Evolutionary conservation across 2,888 invertebrate genomes (phyloP).

Genomic region (Chouioia cunea): DNA sequence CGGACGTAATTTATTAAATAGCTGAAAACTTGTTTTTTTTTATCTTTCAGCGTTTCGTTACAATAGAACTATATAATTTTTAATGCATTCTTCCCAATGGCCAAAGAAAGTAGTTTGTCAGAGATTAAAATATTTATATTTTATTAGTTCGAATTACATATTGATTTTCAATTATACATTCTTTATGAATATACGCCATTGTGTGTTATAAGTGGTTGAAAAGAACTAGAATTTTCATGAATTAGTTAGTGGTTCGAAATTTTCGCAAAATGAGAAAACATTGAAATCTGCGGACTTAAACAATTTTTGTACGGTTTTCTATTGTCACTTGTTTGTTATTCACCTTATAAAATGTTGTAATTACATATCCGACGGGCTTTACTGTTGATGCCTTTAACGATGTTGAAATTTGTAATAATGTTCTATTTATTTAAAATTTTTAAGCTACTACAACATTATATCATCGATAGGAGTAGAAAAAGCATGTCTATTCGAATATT

Average conservation of each 20-base stretch:
- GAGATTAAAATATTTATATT: constrained; percentile 42
- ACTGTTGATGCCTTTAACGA: constrained; percentile 38
- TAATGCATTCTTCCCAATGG: constrained; percentile 53
- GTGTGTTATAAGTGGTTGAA: constrained; percentile 13
- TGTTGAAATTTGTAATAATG: constrained; percentile 2
- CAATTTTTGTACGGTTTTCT: constrained; percentile 22
- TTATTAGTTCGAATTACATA: constrained; percentile 29
- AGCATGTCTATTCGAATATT: too few species aligned
- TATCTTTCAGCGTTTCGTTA: constrained; percentile 31
- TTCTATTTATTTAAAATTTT: too few species aligned
- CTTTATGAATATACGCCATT: constrained; percentile 4
- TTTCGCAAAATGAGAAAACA: constrained; percentile 23
- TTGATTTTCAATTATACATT: constrained; percentile 23
- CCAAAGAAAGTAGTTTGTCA: constrained; percentile 54
- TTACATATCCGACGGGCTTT: constrained; percentile 34
- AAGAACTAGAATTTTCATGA: constrained; percentile 34
- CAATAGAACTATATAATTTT: constrained; percentile 30
- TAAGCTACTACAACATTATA: too few species aligned
- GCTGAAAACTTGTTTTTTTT: constrained; percentile 7
- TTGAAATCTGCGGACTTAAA: constrained; percentile 11
- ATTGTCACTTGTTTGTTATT: constrained; percentile 41
- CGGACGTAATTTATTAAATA: neutral
- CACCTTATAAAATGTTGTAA: constrained; percentile 27
- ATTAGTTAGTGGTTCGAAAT: constrained; percentile 17
- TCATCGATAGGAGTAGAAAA: too few species aligned